Base-by-base conservation (phyloP, 23 tunicate species). In the Halocynthia aurantium region DNA sequence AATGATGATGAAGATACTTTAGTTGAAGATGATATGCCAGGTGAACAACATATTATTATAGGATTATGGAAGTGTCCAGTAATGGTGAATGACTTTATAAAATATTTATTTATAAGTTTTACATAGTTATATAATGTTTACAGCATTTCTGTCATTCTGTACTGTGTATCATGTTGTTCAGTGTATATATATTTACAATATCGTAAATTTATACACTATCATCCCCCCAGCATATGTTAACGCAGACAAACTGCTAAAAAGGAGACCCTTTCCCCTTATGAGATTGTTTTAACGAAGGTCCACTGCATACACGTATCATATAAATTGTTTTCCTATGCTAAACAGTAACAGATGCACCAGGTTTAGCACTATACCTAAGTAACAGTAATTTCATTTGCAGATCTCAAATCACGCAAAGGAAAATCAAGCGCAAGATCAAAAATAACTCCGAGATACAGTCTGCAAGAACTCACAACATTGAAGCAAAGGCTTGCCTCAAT, bases 401-500 rank as follows among this genome's bases (percentile, higher is more conserved):
- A 65, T 65, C 9, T 65, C 5, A 65, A 15, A 65, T 49, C 70
- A 65, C 10, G 10, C 9, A 10, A 40, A 20, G 10, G 10, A 8
- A 65, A 65, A 15, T 49, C 19, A 10, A 11, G 19, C 9, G 10
- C 17, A 6, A 52, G 64, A 75, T 15, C 85, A 9, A 31, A 77
- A 13, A 75, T 70, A 61, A 73, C 72, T 57, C 55, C 85, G 5
- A 60, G 81, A 20, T 72, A 81, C 69, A 88, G 96, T 15, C 57
- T 52, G 22, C 80, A 82, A 15, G 77, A 80, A 75, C 18, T 84
- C 51, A 60, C 78, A 17, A 76, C 87, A 20, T 72, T 89, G 57
- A 81, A 76, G 52, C 96, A 84, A 8, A 75, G 87, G 52, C 17
- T 89, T 7, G 64, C 96, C 21, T 84, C 96, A 5, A 72, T 89